Conservation (phyloP, 1,140 invertebrate species). For the Listronotus oregonensis region DNA sequence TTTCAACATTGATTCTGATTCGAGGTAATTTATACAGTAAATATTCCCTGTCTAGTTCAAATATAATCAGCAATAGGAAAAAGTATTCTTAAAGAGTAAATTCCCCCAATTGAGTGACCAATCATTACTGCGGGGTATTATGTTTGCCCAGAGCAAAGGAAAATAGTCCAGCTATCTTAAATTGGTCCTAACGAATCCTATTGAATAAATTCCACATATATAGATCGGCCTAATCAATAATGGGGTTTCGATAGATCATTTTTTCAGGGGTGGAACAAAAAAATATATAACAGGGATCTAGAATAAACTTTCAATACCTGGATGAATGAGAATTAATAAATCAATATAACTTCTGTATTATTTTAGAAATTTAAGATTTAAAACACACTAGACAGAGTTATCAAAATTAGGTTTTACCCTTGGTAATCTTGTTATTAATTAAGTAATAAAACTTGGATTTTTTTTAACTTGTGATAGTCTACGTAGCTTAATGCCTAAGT, state of each 20-base stretch:
- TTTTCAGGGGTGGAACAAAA: constrained; percentile 10
- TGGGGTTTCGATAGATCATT: constrained; percentile 32
- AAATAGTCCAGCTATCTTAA: constrained; percentile 39
- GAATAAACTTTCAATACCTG: too few species aligned
- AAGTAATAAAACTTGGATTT: too few species aligned
- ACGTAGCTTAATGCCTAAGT: too few species aligned
- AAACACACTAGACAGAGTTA: too few species aligned
- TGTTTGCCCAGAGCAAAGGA: constrained; percentile 33
- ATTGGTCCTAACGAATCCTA: constrained; percentile 47
- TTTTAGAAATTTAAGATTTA: too few species aligned
- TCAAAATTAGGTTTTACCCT: too few species aligned
- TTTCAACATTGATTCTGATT: too few species aligned
- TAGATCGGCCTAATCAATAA: constrained; percentile 42
- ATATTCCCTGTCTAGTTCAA: background rate
- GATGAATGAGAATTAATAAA: too few species aligned
- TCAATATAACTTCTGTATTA: too few species aligned
- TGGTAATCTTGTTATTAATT: too few species aligned
- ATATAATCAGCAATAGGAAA: constrained; percentile 9
- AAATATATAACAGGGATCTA: too few species aligned
- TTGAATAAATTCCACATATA: constrained; percentile 41
- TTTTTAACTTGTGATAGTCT: too few species aligned
- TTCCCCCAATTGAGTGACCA: constrained; percentile 21
- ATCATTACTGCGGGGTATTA: constrained; percentile 34
- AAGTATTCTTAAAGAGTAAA: constrained; percentile 26
- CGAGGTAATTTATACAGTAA: background rate